phyloP scores from a whole-genome alignment of 2,888 invertebrate genomes.

The Sceliomorpha sp. region DNA sequence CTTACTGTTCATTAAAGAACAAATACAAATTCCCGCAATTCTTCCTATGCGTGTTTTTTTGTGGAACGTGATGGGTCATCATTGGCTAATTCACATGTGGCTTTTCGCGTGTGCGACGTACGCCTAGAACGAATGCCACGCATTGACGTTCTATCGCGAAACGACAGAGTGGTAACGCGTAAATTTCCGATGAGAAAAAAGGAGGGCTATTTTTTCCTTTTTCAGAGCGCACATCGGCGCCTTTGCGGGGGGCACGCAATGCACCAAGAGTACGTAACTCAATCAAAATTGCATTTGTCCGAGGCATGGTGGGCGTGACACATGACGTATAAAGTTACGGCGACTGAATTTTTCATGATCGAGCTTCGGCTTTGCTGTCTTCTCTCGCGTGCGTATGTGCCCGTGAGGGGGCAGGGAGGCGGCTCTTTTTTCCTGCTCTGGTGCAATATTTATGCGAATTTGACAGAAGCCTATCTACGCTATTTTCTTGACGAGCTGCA shows the following conservation, averaged over 20 bases:
- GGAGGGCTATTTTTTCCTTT: conserved; percentile 36
- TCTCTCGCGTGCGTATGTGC: conserved; percentile 8
- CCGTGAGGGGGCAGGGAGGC: no score
- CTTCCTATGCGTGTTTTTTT: no score
- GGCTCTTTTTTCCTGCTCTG: neutral
- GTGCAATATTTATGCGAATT: conserved; percentile 38
- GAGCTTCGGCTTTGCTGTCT: conserved; percentile 26
- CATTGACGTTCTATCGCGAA: conserved; percentile 40
- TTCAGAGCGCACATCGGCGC: conserved; percentile 11
- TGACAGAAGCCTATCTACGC: conserved; percentile 24
- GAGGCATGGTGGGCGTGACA: conserved; percentile 43
- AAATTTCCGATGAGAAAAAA: conserved; percentile 16
- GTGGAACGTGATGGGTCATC: no score
- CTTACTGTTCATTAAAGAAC: no score
- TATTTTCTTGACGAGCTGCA: conserved; percentile 18
- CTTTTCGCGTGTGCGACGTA: conserved; percentile 34
- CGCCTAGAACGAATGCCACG: conserved; percentile 14
- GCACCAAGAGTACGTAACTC: conserved; percentile 44
- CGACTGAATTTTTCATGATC: conserved; percentile 67
- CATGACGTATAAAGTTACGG: conserved; percentile 50
- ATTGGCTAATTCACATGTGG: no score
- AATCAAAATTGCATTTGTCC: conserved; percentile 56
- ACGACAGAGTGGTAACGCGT: conserved; percentile 28
- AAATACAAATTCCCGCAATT: no score
- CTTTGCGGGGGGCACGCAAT: conserved; percentile 36